Conservation (phyloP, 1,140 invertebrate species). For the Oryzaephilus surinamensis region DNA sequence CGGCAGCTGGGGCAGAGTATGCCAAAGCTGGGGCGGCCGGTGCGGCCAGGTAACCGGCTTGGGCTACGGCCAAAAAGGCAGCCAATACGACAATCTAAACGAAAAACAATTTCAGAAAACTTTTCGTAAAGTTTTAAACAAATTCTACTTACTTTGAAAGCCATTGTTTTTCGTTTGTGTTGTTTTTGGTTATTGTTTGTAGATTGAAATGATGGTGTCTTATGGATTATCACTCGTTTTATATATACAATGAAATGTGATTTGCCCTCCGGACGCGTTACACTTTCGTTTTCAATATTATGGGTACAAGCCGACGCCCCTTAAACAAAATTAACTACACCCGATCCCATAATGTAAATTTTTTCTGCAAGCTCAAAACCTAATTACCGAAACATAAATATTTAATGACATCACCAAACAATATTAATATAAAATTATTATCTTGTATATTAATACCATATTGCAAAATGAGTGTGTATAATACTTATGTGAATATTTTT, state of each 20-base stretch:
- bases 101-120: conserved; percentile 1
- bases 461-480: too few species aligned
- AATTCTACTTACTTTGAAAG: conserved; percentile 9
- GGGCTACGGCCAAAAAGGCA: conserved; percentile 40
- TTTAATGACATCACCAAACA: not conserved
- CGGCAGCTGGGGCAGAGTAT: conserved; percentile 24
- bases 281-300: conserved; percentile 13
- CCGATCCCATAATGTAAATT: too few species aligned
- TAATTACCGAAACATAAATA: not conserved
- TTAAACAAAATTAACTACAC: too few species aligned
- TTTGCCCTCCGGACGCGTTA: conserved; percentile 8
- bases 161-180: conserved; percentile 8
- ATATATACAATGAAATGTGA: conserved; percentile 1
- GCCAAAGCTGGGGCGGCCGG: conserved; percentile 19
- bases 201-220: conserved; percentile 4
- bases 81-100: conserved; percentile 27
- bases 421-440: not conserved
- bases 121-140: not conserved
- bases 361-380: too few species aligned
- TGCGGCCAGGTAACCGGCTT: conserved; percentile 36
- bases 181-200: not conserved
- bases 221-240: conserved; percentile 4
- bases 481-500: too few species aligned
- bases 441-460: not conserved
- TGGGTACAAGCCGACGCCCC: conserved; percentile 6